Evolutionary conservation across 1,140 invertebrate genomes (phyloP).

Genomic region (Leptopilina boulardi): DNA sequence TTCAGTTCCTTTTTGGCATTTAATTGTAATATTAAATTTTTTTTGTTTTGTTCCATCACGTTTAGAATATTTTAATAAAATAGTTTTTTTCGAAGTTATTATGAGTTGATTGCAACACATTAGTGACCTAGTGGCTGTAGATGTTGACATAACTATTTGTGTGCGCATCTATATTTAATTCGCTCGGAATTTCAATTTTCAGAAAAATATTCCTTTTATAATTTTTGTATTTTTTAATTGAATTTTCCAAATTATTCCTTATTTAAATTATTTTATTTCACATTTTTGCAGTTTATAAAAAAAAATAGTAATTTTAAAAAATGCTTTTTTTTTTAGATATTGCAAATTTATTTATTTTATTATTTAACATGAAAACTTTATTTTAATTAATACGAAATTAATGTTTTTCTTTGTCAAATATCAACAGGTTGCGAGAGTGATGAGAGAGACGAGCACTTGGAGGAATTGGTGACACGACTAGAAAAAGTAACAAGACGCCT

Average conservation of each 20-base stretch:
- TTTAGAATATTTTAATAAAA: neutral
- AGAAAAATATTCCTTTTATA: neutral
- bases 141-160: constrained; percentile 56
- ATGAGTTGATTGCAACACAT: constrained; percentile 24
- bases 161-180: constrained; percentile 54
- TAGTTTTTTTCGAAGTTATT: neutral
- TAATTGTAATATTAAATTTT: neutral
- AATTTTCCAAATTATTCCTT: neutral
- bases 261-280: neutral
- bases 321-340: too few species aligned
- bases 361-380: neutral
- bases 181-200: constrained; percentile 19
- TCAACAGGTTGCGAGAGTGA: constrained; percentile 64
- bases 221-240: neutral
- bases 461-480: constrained; percentile 83
- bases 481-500: constrained; percentile 85
- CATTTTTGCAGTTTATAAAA: too few species aligned
- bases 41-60: neutral
- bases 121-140: constrained; percentile 48
- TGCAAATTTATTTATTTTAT: too few species aligned
- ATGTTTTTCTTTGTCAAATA: constrained; percentile 23
- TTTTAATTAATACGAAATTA: neutral
- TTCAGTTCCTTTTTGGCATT: too few species aligned
- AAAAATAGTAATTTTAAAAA: too few species aligned
- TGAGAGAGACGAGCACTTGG: constrained; percentile 77